Percentiles rank a stretch among this genome's conserved stretches.
These are phyloP conservation scores for Borostomias antarcticus DNA, from an alignment of 2,797 vertebrate genomes.

Conservation along the genomic window DNA sequence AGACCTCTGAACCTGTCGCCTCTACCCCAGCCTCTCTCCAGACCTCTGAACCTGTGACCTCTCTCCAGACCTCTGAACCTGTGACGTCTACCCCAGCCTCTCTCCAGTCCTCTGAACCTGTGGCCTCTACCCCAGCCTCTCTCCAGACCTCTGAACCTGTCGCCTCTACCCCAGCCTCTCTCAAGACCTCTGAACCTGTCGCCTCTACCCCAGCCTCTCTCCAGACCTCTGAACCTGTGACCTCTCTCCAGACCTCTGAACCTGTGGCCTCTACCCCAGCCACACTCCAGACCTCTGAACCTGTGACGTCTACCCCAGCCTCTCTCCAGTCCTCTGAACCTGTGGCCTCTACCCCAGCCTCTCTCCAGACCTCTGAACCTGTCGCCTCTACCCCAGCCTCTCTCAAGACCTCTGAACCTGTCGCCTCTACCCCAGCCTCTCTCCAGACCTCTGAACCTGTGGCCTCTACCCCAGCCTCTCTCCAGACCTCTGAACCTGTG, in stretches of 20 bases:
- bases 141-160: background rate
- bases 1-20: background rate
- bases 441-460: background rate
- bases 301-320: background rate
- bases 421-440: background rate
- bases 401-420: background rate
- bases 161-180: background rate
- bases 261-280: background rate
- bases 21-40: background rate
- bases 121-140: background rate
- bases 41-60: no score
- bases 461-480: background rate
- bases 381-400: background rate
- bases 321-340: background rate
- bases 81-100: background rate
- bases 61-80: background rate
- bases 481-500: background rate
- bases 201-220: background rate
- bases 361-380: background rate
- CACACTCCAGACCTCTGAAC: background rate
- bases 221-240: no score
- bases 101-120: background rate
- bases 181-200: background rate
- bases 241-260: background rate
- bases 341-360: background rate